Percentiles rank a stretch among this genome's conserved stretches.
phyloP scores from a whole-genome alignment of 2,888 invertebrate species.

The Dioctria rufipes region DNA sequence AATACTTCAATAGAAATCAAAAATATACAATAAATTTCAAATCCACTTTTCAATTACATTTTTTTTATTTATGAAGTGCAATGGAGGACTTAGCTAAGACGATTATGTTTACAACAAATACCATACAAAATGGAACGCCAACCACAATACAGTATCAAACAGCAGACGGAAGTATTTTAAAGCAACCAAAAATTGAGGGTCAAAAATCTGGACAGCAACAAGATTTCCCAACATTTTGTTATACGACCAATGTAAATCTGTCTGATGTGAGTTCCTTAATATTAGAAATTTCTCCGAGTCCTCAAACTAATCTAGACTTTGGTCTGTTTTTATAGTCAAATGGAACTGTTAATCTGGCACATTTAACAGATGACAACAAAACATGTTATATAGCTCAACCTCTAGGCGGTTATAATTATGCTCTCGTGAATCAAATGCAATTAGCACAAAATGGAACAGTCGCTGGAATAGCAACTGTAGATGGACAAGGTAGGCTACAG shows the following conservation, averaged over 20 bases:
- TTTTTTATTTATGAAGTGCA: not conserved
- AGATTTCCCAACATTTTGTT: conserved; percentile 82
- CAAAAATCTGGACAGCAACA: conserved; percentile 72
- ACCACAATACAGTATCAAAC: conserved; percentile 80
- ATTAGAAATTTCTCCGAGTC: not conserved
- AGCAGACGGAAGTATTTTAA: conserved; percentile 76
- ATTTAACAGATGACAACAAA: conserved; percentile 78
- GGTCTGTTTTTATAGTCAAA: conserved; percentile 66
- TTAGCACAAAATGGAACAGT: conserved; percentile 77
- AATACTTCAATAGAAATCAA: too few species aligned
- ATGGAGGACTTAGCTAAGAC: conserved; percentile 65
- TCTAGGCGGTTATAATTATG: conserved; percentile 82
- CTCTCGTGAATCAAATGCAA: conserved; percentile 89
- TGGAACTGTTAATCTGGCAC: conserved; percentile 80
- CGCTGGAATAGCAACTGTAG: conserved; percentile 69
- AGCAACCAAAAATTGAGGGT: conserved; percentile 76
- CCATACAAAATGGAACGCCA: conserved; percentile 76
- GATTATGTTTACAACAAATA: conserved; percentile 76
- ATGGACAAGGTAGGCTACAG: conserved; percentile 70
- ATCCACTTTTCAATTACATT: not conserved
- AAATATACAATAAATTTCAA: too few species aligned
- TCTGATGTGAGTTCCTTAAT: conserved; percentile 9
- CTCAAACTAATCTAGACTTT: conserved; percentile 65
- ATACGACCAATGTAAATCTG: conserved; percentile 70
- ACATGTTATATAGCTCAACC: conserved; percentile 84